Conservation (phyloP, 2,797 vertebrate species). For the Hoplostethus mediterraneus region DNA sequence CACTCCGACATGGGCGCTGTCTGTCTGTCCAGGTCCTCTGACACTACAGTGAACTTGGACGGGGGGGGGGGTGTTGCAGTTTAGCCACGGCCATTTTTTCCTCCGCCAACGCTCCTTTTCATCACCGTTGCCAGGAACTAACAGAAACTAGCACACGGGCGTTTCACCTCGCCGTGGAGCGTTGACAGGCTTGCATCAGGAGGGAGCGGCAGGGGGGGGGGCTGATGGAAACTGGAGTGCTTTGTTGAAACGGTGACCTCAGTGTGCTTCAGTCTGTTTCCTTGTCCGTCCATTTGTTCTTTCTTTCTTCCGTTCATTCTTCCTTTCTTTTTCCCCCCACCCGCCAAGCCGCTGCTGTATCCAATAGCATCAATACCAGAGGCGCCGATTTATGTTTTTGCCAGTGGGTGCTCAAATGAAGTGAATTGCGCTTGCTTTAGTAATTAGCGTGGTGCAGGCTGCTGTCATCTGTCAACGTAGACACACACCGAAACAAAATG, state of each 20-base stretch:
- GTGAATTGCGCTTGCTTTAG: too few relatives aligned
- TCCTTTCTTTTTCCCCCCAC: slow-evolving; percentile 7
- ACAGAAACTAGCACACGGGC: slow-evolving; percentile 35
- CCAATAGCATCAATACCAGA: too few relatives aligned
- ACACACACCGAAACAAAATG: too few relatives aligned
- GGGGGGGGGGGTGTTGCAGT: slow-evolving; percentile 1
- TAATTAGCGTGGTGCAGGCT: too few relatives aligned
- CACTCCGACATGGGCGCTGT: slow-evolving; percentile 19
- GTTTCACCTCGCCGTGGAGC: slow-evolving; percentile 53
- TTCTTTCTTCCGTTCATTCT: neutral
- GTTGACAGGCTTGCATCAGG: slow-evolving; percentile 42
- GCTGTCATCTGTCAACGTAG: too few relatives aligned
- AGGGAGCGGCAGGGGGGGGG: neutral
- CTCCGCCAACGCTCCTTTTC: slow-evolving; percentile 41
- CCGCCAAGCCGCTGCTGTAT: too few relatives aligned
- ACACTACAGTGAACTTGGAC: slow-evolving; percentile 51
- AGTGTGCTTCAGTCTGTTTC: neutral
- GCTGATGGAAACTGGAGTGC: slow-evolving; percentile 46
- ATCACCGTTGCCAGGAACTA: slow-evolving; percentile 36
- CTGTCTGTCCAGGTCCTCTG: slow-evolving; percentile 37
- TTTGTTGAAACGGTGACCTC: slow-evolving; percentile 35
- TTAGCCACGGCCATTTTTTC: slow-evolving; percentile 31
- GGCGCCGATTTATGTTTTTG: too few relatives aligned
- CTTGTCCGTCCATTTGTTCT: neutral
- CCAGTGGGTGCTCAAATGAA: too few relatives aligned